These are phyloP conservation scores for Troglohyphantes excavatus DNA, from an alignment of 2,888 invertebrate genomes.

Conservation along the genomic window DNA sequence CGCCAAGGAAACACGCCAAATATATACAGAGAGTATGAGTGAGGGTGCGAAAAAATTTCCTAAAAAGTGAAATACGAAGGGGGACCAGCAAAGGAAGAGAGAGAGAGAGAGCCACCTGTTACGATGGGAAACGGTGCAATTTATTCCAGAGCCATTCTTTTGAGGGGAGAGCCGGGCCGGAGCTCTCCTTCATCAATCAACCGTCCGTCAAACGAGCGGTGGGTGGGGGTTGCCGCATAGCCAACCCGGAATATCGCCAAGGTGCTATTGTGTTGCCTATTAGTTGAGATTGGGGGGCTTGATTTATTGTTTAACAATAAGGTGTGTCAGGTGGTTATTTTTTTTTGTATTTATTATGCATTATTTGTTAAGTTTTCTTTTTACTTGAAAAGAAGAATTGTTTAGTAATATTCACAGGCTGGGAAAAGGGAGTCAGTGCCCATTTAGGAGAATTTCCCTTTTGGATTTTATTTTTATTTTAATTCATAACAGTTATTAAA, in stretches of 20 bases:
- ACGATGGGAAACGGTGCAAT: slow-evolving; percentile 61
- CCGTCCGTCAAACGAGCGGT: slow-evolving; percentile 48
- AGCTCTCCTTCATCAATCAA: slow-evolving; percentile 56
- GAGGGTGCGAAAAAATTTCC: slow-evolving; percentile 23
- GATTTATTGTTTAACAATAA: neutral
- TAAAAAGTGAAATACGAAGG: neutral
- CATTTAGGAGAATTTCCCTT: too few species aligned
- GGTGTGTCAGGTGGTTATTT: too few species aligned
- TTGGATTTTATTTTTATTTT: too few species aligned
- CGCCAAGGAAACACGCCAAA: slow-evolving; percentile 32
- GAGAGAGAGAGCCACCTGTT: slow-evolving; percentile 59
- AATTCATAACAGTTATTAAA: too few species aligned
- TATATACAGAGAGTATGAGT: neutral
- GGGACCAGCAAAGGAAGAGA: neutral
- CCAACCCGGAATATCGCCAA: slow-evolving; percentile 27
- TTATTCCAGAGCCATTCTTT: slow-evolving; percentile 57
- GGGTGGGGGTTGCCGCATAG: slow-evolving; percentile 41
- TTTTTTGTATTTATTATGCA: too few species aligned
- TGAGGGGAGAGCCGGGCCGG: slow-evolving; percentile 7
- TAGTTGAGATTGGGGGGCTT: neutral
- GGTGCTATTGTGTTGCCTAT: neutral
- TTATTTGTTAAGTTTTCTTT: too few species aligned
- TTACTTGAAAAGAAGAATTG: too few species aligned
- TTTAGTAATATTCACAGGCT: too few species aligned
- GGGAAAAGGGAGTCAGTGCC: too few species aligned